phyloP scores from a whole-genome alignment of 2,888 invertebrate species.

The Balanococcus diminutus region DNA sequence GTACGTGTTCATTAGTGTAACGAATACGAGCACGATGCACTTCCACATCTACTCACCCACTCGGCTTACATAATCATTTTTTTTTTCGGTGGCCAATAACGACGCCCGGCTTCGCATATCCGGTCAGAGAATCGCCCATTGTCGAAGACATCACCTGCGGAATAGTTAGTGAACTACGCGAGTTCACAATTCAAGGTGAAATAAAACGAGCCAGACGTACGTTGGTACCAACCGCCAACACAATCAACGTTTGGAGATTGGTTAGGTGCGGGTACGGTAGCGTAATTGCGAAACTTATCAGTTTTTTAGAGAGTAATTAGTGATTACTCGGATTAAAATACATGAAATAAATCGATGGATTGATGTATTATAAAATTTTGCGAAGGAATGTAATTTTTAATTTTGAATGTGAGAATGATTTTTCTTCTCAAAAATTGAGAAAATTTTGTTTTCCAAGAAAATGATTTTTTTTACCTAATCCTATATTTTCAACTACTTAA shows the following conservation, averaged over 20 bases:
- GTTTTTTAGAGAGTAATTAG: background rate
- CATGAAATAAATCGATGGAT: too few relatives aligned
- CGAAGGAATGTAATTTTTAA: too few relatives aligned
- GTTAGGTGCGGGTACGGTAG: background rate
- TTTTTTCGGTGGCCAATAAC: constrained; percentile 31
- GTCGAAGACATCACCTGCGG: constrained; percentile 37
- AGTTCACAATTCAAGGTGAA: constrained; percentile 39
- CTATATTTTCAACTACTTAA: too few relatives aligned
- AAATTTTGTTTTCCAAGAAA: too few relatives aligned
- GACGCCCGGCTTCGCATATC: constrained; percentile 42
- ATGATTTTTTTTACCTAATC: too few relatives aligned
- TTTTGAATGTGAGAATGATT: too few relatives aligned
- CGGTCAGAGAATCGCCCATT: constrained; percentile 33
- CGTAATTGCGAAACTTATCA: background rate
- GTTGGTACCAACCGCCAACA: constrained; percentile 37
- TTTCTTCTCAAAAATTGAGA: too few relatives aligned
- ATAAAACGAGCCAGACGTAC: constrained; percentile 27
- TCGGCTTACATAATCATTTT: constrained; percentile 34
- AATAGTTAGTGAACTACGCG: constrained; percentile 34
- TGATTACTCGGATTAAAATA: too few relatives aligned
- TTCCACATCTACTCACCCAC: background rate
- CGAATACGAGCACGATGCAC: constrained; percentile 19
- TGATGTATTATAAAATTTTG: too few relatives aligned
- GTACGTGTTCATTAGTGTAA: background rate
- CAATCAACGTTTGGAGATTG: background rate